Conservation (phyloP, 2,888 invertebrate genomes). For the Morpho deidamia region DNA sequence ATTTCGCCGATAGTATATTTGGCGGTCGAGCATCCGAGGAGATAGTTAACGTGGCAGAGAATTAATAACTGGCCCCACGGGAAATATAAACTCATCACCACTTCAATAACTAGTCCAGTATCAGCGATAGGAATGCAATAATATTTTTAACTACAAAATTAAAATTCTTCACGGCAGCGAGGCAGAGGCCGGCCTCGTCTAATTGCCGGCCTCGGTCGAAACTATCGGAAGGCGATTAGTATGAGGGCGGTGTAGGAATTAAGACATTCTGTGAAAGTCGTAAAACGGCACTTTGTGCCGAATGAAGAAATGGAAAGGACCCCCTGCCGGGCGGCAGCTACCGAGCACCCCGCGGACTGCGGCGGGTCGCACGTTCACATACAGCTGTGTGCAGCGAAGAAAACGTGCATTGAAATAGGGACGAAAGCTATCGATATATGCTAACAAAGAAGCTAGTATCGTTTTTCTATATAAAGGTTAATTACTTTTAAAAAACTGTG, state of each 20-base stretch:
- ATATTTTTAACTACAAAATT: conserved; percentile 1
- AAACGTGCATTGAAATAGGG: background rate
- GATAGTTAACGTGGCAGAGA: too few species aligned
- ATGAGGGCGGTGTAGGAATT: conserved; percentile 25
- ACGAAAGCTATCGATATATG: too few species aligned
- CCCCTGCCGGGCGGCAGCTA: conserved; percentile 17
- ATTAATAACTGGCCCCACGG: too few species aligned
- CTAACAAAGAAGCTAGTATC: too few species aligned
- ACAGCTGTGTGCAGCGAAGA: conserved; percentile 14
- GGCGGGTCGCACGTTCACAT: background rate
- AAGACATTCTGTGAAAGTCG: conserved; percentile 31
- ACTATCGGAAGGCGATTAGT: conserved; percentile 14
- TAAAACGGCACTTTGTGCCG: conserved; percentile 27
- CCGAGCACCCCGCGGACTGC: too few species aligned
- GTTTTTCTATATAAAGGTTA: too few species aligned
- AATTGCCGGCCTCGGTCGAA: conserved; percentile 23
- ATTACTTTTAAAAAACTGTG: too few species aligned
- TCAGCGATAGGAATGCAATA: background rate
- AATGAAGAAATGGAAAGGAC: conserved; percentile 28
- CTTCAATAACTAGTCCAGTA: too few species aligned
- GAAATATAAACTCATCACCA: too few species aligned
- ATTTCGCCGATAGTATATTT: too few species aligned
- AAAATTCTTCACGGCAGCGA: conserved; percentile 12
- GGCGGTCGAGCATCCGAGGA: too few species aligned
- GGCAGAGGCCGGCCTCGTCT: conserved; percentile 8